Percentiles rank a stretch among this genome's conserved stretches.
These are phyloP conservation scores for Willisornis vidua DNA, from an alignment of 2,113 vertebrate species.

Conservation along the genomic window DNA sequence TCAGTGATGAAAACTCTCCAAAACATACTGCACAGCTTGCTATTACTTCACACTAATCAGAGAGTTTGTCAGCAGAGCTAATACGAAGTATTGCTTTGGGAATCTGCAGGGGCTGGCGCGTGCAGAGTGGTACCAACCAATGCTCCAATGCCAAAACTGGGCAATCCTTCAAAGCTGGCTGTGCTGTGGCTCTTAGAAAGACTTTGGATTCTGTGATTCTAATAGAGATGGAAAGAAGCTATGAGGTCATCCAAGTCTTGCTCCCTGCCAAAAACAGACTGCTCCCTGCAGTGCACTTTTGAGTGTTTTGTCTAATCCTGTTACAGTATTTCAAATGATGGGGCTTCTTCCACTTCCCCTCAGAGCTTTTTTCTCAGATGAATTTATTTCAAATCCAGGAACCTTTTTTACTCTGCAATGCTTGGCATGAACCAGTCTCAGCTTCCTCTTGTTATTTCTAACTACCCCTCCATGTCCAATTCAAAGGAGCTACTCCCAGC, in stretches of 20 bases:
- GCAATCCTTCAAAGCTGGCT: constrained; percentile 4
- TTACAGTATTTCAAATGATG: not conserved
- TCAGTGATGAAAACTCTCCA: not conserved
- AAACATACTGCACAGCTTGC: not conserved
- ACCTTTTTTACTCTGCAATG: not conserved
- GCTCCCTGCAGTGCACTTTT: constrained; percentile 15
- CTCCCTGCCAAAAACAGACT: constrained; percentile 22
- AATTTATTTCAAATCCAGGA: not conserved
- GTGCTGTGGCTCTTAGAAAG: not conserved
- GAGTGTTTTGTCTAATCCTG: constrained; percentile 13
- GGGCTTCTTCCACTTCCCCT: constrained; percentile 18
- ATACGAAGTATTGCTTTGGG: not conserved
- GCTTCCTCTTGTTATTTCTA: not conserved
- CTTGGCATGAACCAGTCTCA: not conserved
- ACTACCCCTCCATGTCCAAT: not conserved
- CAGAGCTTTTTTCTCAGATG: not conserved
- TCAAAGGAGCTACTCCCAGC: not conserved
- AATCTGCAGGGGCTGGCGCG: not conserved
- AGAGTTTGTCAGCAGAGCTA: constrained; percentile 26
- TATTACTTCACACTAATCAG: not conserved
- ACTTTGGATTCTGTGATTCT: not conserved
- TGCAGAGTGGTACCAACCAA: not conserved
- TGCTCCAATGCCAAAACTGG: not conserved
- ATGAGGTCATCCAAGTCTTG: constrained; percentile 31
- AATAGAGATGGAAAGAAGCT: constrained; percentile 42